Percentiles rank a stretch among this genome's conserved stretches.
Conservation (phyloP, 2,888 invertebrate species). For the Pammene fasciana region DNA sequence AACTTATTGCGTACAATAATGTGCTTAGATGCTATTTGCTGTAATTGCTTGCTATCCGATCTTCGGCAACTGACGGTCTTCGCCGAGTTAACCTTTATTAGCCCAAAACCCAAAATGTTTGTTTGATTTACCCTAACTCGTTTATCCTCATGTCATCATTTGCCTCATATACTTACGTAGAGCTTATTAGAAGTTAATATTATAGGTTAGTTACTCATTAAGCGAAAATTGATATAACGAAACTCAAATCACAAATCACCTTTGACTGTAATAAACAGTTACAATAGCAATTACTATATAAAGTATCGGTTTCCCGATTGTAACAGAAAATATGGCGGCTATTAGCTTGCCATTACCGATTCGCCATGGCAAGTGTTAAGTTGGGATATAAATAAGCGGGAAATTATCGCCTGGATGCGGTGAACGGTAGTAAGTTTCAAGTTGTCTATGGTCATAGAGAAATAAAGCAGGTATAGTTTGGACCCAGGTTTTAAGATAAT, state of each 20-base stretch:
- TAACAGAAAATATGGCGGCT: constrained; percentile 24
- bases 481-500: no score
- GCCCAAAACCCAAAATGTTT: no score
- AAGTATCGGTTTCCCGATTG: constrained; percentile 23
- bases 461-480: no score
- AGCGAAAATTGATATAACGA: constrained; percentile 4
- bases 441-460: neutral
- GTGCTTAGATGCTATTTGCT: no score
- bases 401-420: constrained; percentile 38
- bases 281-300: constrained; percentile 12
- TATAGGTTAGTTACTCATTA: neutral
- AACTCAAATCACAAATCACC: constrained; percentile 12
- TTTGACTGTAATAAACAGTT: constrained; percentile 24
- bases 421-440: constrained; percentile 2
- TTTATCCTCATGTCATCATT: no score
- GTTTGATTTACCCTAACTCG: no score
- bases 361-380: constrained; percentile 35
- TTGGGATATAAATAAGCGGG: constrained; percentile 33
- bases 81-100: no score
- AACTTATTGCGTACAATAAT: no score
- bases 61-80: no score
- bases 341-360: constrained; percentile 36
- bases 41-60: no score
- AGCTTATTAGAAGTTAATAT: no score
- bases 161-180: no score